Percentiles rank a stretch among this genome's conserved stretches.
Conservation (phyloP, 2,888 invertebrate species). For the Hanleya hanleyi region DNA sequence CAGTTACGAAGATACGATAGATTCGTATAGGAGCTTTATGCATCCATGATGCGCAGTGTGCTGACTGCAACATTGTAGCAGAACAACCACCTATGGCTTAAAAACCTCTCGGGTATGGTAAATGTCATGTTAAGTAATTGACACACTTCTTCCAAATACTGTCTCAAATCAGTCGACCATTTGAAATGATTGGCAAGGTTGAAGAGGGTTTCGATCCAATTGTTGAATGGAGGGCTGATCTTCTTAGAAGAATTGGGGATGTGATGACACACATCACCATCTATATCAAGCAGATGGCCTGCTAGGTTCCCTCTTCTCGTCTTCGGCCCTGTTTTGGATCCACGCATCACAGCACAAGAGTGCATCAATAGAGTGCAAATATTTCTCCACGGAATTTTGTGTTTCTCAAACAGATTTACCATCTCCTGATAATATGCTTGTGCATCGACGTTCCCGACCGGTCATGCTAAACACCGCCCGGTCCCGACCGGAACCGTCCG, state of each 20-base stretch:
- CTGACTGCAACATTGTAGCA: slow-evolving; percentile 27
- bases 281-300: slow-evolving; percentile 18
- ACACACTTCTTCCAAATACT: slow-evolving; percentile 30
- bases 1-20: too few species aligned
- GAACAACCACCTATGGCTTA: slow-evolving; percentile 37
- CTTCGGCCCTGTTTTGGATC: slow-evolving; percentile 23
- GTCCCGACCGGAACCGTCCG: too few species aligned
- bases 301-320: slow-evolving; percentile 1
- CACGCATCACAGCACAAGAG: slow-evolving; percentile 27
- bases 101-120: slow-evolving; percentile 33
- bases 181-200: slow-evolving; percentile 40
- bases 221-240: slow-evolving; percentile 15
- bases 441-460: too few species aligned
- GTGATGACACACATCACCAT: slow-evolving; percentile 28
- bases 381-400: slow-evolving; percentile 23
- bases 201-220: slow-evolving; percentile 30
- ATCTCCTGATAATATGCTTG: too few species aligned
- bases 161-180: slow-evolving; percentile 35
- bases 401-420: too few species aligned
- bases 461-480: too few species aligned
- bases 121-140: slow-evolving; percentile 23
- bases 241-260: slow-evolving; percentile 15
- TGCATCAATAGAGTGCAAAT: slow-evolving; percentile 20
- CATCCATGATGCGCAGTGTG: too few species aligned
- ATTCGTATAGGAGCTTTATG: too few species aligned